Evolutionary conservation across 2,113 vertebrate species (phyloP), one percentile per base, ranked within the genome.

Genomic region (Astur gentilis): DNA sequence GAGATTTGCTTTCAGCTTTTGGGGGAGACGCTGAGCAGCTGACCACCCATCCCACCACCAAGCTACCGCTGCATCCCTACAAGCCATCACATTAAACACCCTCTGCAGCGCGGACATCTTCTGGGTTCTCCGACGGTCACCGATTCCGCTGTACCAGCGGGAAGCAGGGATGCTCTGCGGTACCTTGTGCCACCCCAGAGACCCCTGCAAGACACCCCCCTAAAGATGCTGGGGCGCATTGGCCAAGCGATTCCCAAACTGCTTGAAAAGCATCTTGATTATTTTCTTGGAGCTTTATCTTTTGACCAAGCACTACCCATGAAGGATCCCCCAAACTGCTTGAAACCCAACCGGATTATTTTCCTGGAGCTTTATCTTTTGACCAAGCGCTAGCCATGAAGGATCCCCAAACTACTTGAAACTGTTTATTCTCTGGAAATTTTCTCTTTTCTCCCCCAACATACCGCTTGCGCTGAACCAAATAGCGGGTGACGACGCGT

Each of bases 101-200:
- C 42, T 10, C 42, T 13, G 13, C 31, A 25, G 88, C 7, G 0
- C 1, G 25, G 47, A 4, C 42, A 66, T 38, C 50, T 45, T 10
- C 45, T 3, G 16, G 38, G 7, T 13, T 22, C 61, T 65, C 57
- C 2, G 3, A 4, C 1, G 7, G 34, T 2, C 69, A 31, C 64
- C 2, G 2, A 4, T n/a, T 18, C 5, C 4, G 26, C 52, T 8
- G 31, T 6, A 13, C 6, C 44, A 5, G 11, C 1, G 26, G 31
- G 73, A 69, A 64, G 61, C 29, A 8, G 52, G 60, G 79, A 70
- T 36, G 75, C n/a, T 50, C 62, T 27, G n/a, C 1, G 5, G 10
- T 17, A n/a, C 45, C 8, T 2, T 8, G 6, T 8, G 62, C 44
- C 47, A 31, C 12, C 47, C 70, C 49, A 15, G 23, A 44, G 42